Percentiles rank a stretch among this genome's conserved stretches.
These are phyloP conservation scores for Acleris sparsana DNA, from an alignment of 2,888 invertebrate genomes.

Conservation along the genomic window DNA sequence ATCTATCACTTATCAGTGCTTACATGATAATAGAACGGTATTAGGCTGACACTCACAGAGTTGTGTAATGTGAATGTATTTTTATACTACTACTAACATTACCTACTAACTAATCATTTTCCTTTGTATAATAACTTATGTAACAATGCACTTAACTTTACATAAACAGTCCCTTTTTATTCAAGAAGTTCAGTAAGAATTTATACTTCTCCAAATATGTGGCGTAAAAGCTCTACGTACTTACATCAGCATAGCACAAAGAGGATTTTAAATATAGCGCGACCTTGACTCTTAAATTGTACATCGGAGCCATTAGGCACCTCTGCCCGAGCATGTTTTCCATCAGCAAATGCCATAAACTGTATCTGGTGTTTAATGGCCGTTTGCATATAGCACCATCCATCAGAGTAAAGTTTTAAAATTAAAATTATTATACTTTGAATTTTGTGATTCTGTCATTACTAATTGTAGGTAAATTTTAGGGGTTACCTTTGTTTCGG, in stretches of 20 bases:
- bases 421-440: background rate
- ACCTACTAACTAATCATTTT: background rate
- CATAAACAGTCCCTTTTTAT: background rate
- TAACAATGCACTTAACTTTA: background rate
- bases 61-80: too few relatives aligned
- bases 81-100: too few relatives aligned
- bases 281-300: constrained; percentile 35
- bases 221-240: constrained; percentile 21
- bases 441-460: constrained; percentile 1
- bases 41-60: too few relatives aligned
- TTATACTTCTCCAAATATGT: constrained; percentile 19
- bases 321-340: constrained; percentile 21
- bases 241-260: constrained; percentile 19
- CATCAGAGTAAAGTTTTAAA: constrained; percentile 1
- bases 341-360: constrained; percentile 29
- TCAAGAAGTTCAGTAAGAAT: constrained; percentile 8
- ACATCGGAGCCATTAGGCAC: constrained; percentile 27
- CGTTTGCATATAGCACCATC: constrained; percentile 9
- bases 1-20: constrained; percentile 26
- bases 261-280: constrained; percentile 23
- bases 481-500: too few relatives aligned
- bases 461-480: background rate
- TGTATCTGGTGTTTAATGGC: constrained; percentile 34
- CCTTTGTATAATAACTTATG: background rate
- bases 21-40: constrained; percentile 3